phyloP scores from a whole-genome alignment of 2,113 vertebrate species.

The Clupea harengus region DNA sequence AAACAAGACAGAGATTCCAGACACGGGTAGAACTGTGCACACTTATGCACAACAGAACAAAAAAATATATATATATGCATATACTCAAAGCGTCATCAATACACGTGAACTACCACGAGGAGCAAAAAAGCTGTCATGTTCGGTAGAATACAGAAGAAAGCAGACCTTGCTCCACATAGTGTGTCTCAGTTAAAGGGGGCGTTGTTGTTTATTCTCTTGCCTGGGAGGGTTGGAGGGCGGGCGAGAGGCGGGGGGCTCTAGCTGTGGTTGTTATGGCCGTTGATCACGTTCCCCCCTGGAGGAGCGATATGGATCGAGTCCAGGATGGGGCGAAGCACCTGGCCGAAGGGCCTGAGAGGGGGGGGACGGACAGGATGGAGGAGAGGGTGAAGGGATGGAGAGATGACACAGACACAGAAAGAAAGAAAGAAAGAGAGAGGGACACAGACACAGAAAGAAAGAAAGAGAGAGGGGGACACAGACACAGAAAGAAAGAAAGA shows the following conservation, averaged over 20 bases:
- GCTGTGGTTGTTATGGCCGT: conserved; percentile 83
- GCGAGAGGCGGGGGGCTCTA: conserved; percentile 64
- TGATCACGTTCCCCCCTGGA: conserved; percentile 86
- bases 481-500: too few relatives aligned
- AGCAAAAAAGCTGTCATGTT: not conserved
- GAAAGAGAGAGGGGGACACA: not conserved
- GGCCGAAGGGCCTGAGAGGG: conserved; percentile 87
- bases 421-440: not conserved
- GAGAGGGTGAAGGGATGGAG: not conserved
- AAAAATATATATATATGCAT: not conserved
- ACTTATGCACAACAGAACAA: not conserved
- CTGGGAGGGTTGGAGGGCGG: not conserved
- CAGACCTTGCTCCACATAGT: not conserved
- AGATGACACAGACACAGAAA: not conserved
- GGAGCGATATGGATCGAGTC: conserved; percentile 93
- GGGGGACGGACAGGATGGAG: conserved; percentile 30
- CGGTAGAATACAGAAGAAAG: not conserved
- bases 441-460: too few relatives aligned
- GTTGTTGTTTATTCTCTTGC: not conserved
- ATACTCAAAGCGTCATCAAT: not conserved
- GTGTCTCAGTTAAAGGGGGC: not conserved
- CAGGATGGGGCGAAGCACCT: conserved; percentile 88
- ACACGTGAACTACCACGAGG: not conserved
- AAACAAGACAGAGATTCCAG: not conserved
- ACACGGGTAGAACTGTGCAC: not conserved